Evolutionary conservation across 2,888 invertebrate genomes (phyloP).

Genomic region (Plagodis pulveraria): DNA sequence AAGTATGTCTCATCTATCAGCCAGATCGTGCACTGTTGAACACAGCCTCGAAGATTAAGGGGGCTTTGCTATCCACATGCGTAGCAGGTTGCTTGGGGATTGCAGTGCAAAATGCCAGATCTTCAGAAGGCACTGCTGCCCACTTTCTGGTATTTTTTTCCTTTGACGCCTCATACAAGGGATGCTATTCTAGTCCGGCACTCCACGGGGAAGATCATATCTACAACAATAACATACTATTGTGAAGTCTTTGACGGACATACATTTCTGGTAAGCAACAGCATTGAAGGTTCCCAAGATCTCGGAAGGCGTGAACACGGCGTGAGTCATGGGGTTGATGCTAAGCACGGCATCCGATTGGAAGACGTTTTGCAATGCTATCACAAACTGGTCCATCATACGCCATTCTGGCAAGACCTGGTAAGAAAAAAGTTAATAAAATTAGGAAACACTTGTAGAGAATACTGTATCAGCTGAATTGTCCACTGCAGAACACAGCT

Average conservation of each 20-base stretch:
- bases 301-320: conserved; percentile 77
- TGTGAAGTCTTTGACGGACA: conserved; percentile 33
- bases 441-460: background rate
- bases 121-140: too few relatives aligned
- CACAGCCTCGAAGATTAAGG: too few relatives aligned
- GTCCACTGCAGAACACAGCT: too few relatives aligned
- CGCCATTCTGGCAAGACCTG: conserved; percentile 83
- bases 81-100: too few relatives aligned
- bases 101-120: too few relatives aligned
- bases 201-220: too few relatives aligned
- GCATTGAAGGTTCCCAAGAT: conserved; percentile 83
- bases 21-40: too few relatives aligned
- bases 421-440: background rate
- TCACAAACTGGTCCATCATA: conserved; percentile 83
- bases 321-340: conserved; percentile 82
- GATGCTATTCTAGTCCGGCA: too few relatives aligned
- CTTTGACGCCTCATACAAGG: too few relatives aligned
- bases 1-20: too few relatives aligned
- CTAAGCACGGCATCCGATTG: conserved; percentile 75
- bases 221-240: background rate
- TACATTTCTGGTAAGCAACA: conserved; percentile 87
- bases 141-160: too few relatives aligned
- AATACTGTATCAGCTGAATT: background rate
- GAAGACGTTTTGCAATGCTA: conserved; percentile 73
- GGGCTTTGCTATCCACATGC: too few relatives aligned